Base-by-base conservation (phyloP, 2,797 vertebrate genomes). In the Sebastes elongatus region DNA sequence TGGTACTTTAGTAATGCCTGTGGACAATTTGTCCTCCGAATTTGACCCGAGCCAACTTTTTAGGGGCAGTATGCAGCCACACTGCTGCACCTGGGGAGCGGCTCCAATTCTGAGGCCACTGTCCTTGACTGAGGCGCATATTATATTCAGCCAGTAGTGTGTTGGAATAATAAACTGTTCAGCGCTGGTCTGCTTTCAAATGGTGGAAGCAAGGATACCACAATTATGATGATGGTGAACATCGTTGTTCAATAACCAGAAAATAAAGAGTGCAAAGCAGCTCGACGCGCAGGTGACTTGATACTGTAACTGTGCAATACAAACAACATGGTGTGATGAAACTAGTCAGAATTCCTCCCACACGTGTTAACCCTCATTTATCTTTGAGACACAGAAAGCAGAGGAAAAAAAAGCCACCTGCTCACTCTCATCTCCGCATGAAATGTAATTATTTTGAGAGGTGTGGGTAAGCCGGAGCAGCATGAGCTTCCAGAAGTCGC, bases 331-430 rank as follows among this genome's bases (percentile, higher is more conserved):
- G 63, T 84, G 63, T 63, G 71, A 86, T 87, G 82, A 86, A 85
- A 85, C 71, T 38, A 73, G 81, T 83, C 85, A 72, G 46, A 74
- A 88, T 85, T 85, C 84, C 83, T 90, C 83, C 88, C 82, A 84
- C 84, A 88, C 82, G 32, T 23, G 65, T 89, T 86, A 85, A 84
- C 81, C 74, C 86, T 82, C 77, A 80, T 90, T 91, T 91, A 82
- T 93, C 85, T 91, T 78, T 60, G 64, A 86, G 78, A 84, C 84
- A 72, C 89, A 88, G 81, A 78, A 82, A 83, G 88, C 76, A 71
- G 82, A 85, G 86, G 35, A 18, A 86, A 87, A 89, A 89, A 88
- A 85, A 73, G 84, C 86, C 90, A 92, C 88, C 86, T 91, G 90
- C 86, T 89, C 81, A 55, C 82, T 87, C 88, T 88, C 76, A 89